These are phyloP conservation scores for Crotophaga sulcirostris DNA, from an alignment of 2,113 vertebrate genomes.

Conservation along the genomic window DNA sequence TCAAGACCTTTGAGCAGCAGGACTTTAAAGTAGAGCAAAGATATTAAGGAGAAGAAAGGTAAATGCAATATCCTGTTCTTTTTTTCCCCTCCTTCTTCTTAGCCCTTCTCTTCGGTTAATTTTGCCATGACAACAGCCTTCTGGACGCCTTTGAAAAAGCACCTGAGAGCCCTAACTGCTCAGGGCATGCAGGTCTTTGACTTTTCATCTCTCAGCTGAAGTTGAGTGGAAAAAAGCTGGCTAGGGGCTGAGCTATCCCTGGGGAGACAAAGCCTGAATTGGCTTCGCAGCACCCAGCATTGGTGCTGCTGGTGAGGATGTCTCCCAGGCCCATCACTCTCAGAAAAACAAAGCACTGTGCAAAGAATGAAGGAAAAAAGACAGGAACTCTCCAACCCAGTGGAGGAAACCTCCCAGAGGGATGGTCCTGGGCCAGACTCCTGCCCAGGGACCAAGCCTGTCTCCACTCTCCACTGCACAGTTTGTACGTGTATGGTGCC, in stretches of 20 bases:
- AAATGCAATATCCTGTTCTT: neutral
- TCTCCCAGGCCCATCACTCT: neutral
- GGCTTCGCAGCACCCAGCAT: neutral
- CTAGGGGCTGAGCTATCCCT: neutral
- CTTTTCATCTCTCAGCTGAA: slow-evolving; percentile 15
- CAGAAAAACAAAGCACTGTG: neutral
- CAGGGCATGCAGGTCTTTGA: neutral
- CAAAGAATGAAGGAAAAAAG: neutral
- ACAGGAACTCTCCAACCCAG: neutral
- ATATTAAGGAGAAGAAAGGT: neutral
- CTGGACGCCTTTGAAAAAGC: neutral
- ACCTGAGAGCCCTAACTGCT: neutral
- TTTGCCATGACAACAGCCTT: slow-evolving; percentile 36
- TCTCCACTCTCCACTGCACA: neutral
- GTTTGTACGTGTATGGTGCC: fast-evolving
- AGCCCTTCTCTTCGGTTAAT: neutral
- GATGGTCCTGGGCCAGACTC: neutral
- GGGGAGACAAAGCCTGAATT: neutral
- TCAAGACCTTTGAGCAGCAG: neutral
- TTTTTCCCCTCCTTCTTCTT: neutral
- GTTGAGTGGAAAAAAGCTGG: neutral
- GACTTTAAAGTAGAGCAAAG: neutral
- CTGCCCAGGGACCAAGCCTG: neutral
- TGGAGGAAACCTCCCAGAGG: neutral
- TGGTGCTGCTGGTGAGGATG: fast-evolving